A percentile compares a stretch with the other conserved stretches of the same genome.
Evolutionary conservation across 2,797 vertebrate genomes (phyloP).

Genomic region (Peromyscus attwateri): DNA sequence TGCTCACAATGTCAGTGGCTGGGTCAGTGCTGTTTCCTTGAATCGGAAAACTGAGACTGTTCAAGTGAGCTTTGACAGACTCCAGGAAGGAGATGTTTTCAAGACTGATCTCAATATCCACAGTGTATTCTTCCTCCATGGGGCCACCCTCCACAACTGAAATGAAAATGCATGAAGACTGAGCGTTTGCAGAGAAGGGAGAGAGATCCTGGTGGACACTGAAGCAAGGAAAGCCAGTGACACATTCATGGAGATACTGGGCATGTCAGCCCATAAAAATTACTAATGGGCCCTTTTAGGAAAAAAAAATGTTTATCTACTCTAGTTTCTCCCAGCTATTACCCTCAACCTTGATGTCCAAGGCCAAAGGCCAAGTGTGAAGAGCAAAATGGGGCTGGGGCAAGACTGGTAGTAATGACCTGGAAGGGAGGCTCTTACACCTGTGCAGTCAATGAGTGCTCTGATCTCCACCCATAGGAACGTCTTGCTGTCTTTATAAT

Average conservation of each 20-base stretch:
- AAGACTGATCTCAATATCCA: conserved; percentile 86
- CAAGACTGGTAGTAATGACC: not conserved
- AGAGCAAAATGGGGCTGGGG: not conserved
- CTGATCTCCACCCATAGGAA: not conserved
- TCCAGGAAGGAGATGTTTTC: conserved; percentile 81
- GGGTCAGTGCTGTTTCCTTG: conserved; percentile 70
- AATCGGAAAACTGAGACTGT: conserved; percentile 71
- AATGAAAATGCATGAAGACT: conserved; percentile 66
- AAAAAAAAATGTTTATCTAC: not conserved
- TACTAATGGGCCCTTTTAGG: not conserved
- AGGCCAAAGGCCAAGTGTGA: not conserved
- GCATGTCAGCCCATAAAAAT: not conserved
- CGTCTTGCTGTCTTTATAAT: not conserved
- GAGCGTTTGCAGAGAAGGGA: not conserved
- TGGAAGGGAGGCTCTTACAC: not conserved
- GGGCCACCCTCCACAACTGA: conserved; percentile 65
- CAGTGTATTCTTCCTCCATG: conserved; percentile 63
- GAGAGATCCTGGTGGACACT: fast-evolving
- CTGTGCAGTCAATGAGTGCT: not conserved
- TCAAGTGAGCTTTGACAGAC: conserved; percentile 80
- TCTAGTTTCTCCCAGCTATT: not conserved
- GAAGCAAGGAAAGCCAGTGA: not conserved
- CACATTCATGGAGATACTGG: not conserved
- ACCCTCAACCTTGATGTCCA: not conserved
- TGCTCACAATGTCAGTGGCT: conserved; percentile 76